Conservation (phyloP, 2,113 vertebrate species). For the Gobio gobio region DNA sequence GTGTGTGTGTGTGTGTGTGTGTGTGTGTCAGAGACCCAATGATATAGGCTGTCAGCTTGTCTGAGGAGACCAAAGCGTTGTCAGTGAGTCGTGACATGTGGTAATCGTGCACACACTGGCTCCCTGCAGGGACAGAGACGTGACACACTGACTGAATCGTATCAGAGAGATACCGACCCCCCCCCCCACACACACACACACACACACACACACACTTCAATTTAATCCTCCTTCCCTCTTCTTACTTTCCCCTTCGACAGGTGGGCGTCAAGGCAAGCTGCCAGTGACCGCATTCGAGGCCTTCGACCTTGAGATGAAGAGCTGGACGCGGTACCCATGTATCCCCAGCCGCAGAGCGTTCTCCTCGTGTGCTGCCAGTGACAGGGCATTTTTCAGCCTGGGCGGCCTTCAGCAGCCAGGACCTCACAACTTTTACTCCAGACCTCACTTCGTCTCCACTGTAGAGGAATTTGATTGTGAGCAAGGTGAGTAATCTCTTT, state of each 20-base stretch:
- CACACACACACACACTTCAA: not conserved
- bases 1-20: not conserved
- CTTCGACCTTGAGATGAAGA: constrained; percentile 91
- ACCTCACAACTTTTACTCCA: constrained; percentile 98
- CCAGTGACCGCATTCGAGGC: constrained; percentile 94
- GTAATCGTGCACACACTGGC: constrained; percentile 35
- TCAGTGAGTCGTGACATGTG: constrained; percentile 36
- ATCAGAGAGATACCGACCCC: not conserved
- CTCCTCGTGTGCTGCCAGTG: constrained; percentile 85
- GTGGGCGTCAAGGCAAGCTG: constrained; percentile 95
- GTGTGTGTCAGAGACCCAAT: constrained; percentile 33
- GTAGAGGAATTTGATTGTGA: constrained; percentile 92
- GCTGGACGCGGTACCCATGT: constrained; percentile 91
- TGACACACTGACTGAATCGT: constrained; percentile 14
- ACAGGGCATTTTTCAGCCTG: constrained; percentile 87
- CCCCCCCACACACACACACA: not conserved
- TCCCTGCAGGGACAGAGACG: constrained; percentile 13
- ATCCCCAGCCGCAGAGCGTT: constrained; percentile 95
- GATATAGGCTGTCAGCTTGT: constrained; percentile 42
- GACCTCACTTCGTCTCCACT: constrained; percentile 97
- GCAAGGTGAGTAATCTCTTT: constrained; percentile 79
- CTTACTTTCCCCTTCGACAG: constrained; percentile 66
- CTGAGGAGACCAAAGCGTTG: constrained; percentile 39
- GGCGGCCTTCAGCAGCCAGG: constrained; percentile 96
- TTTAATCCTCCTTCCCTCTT: not conserved